These are phyloP conservation scores for Zalophus californianus DNA, from an alignment of 2,797 vertebrate genomes.

Conservation along the genomic window DNA sequence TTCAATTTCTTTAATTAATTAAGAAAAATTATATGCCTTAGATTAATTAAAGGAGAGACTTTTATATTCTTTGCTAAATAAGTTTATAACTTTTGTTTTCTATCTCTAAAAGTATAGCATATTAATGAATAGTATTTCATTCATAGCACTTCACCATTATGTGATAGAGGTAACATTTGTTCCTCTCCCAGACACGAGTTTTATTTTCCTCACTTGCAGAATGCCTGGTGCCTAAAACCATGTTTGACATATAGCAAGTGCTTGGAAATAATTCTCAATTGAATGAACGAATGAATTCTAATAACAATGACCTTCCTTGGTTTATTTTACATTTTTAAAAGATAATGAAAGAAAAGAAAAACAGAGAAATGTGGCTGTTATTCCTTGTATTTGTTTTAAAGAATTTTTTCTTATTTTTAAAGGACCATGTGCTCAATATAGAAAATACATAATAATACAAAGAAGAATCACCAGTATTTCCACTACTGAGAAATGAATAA, in stretches of 20 bases:
- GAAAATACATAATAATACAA: not conserved
- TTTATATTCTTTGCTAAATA: conserved; percentile 20
- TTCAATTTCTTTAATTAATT: conserved; percentile 64
- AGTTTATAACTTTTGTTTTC: not conserved
- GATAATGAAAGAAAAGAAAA: not conserved
- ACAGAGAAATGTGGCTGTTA: not conserved
- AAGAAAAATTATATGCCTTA: conserved; percentile 41
- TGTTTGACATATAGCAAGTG: not conserved
- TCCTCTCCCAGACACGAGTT: not conserved
- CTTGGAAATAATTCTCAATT: not conserved
- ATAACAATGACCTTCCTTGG: not conserved
- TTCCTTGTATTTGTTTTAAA: not conserved
- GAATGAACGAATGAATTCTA: not conserved
- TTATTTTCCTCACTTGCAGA: not conserved
- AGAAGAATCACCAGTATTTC: not conserved
- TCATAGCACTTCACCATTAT: not conserved
- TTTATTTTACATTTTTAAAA: conserved; percentile 22
- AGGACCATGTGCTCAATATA: not conserved
- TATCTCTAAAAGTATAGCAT: not conserved
- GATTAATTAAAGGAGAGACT: conserved; percentile 19
- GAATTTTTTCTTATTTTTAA: conserved; percentile 6
- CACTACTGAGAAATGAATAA: not conserved
- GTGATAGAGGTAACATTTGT: not conserved
- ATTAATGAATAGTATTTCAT: not conserved
- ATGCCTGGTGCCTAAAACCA: not conserved